Base-by-base conservation (phyloP, 2,113 vertebrate species). In the Pteronura brasiliensis region DNA sequence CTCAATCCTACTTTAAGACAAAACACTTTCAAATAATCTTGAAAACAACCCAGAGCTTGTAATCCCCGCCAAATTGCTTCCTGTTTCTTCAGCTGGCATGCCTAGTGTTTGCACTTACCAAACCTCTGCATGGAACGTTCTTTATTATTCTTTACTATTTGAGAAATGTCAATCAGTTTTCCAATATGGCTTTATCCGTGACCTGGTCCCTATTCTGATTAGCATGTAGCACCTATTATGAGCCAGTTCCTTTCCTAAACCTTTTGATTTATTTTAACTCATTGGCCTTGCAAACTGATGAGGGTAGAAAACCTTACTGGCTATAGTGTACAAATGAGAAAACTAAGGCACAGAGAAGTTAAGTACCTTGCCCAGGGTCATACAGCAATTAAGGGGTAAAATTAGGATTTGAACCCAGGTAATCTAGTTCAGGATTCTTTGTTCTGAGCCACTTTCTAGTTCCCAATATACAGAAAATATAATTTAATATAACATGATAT, bases 1-100 rank as follows among this genome's bases (percentile, higher is more conserved):
- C 77, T 92, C 18, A 88, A 29, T 93, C 39, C 82, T 80, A 42
- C 88, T 97, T 92, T 59, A 59, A 90, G 44, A 80, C 1, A 42
- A 81, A 97, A 85, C 85, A 93, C 49, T 90, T 96, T 88, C 90
- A 88, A 71, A 94, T 90, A 84, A 88, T 88, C 93, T 72, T 97
- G 71, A 76, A 93, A 94, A 90, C 88, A 88, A 29, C 71, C 9
- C 81, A 71, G 63, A 90, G 47, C 71, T 94, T 86, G 63, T 95
- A 67, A 34, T 61, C 9, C 88, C 74, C 39, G 18, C 47, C 63
- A 96, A 42, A 76, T 59, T 49, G 61, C 47, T 92, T 67, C 36
- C 11, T 36, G 3, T 74, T 93, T 97, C 95, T 74, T 91, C 47
- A 82, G 29, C 55, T 49, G 52, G 69, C 69, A 61, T 21, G 27